phyloP scores from a whole-genome alignment of 2,888 invertebrate species.

The Crematogaster levior region DNA sequence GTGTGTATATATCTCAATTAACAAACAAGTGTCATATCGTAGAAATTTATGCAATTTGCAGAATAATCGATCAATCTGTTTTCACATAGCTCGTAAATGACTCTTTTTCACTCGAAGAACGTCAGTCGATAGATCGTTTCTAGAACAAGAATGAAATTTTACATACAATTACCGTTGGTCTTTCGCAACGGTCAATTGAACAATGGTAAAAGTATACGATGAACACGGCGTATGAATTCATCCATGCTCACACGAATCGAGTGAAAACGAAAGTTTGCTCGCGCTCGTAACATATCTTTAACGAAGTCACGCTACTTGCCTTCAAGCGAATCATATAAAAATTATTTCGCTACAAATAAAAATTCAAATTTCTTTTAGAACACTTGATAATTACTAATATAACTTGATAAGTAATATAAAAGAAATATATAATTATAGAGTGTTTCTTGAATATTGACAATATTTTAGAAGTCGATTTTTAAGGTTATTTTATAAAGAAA shows the following conservation, averaged over 20 bases:
- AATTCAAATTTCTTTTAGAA: background rate
- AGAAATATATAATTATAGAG: background rate
- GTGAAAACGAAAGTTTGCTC: constrained; percentile 65
- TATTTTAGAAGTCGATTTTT: background rate
- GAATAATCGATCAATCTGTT: background rate
- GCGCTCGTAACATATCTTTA: background rate
- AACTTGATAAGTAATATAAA: too few relatives aligned
- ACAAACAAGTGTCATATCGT: too few relatives aligned
- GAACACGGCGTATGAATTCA: background rate
- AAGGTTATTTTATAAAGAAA: background rate
- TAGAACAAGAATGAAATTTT: background rate
- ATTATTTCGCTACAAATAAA: background rate
- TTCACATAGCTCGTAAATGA: background rate
- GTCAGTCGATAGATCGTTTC: background rate
- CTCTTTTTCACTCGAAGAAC: background rate
- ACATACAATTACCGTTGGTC: background rate
- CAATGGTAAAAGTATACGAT: background rate
- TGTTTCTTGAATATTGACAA: background rate
- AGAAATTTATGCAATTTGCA: background rate
- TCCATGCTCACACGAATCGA: constrained; percentile 1
- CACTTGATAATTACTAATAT: background rate
- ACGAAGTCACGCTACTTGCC: background rate
- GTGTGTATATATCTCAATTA: too few relatives aligned
- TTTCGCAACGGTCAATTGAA: background rate
- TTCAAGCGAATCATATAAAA: background rate